A percentile compares a stretch with the other conserved stretches of the same genome.
These are phyloP conservation scores for Leuciscus idus DNA, from an alignment of 2,113 vertebrate genomes.

Conservation along the genomic window DNA sequence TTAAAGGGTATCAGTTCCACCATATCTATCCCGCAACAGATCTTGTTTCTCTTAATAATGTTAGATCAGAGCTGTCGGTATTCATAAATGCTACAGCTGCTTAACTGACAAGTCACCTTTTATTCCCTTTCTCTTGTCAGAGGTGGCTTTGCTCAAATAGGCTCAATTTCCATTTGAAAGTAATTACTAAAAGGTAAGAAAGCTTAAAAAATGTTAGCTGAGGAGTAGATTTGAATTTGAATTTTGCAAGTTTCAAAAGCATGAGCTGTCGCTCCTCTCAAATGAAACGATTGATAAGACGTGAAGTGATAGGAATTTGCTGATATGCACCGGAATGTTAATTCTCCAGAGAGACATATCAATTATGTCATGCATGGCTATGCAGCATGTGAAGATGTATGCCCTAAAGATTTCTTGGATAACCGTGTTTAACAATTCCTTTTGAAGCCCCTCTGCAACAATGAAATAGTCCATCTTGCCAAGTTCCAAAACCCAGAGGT, in stretches of 20 bases:
- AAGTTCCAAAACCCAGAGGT: conserved; percentile 55
- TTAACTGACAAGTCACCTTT: conserved; percentile 58
- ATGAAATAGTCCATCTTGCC: conserved; percentile 39
- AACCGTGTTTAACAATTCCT: conserved; percentile 61
- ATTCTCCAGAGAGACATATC: neutral
- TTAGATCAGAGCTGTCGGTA: conserved; percentile 56
- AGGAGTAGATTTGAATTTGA: conserved; percentile 44
- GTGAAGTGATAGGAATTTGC: conserved; percentile 31
- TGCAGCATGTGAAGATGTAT: conserved; percentile 40
- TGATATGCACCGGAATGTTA: neutral
- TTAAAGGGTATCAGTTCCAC: conserved; percentile 40
- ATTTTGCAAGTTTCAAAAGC: neutral
- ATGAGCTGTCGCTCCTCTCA: neutral
- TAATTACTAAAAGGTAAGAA: conserved; percentile 40
- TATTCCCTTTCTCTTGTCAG: conserved; percentile 31
- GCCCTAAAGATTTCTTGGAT: conserved; percentile 47
- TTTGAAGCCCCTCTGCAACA: conserved; percentile 60
- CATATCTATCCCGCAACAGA: conserved; percentile 5
- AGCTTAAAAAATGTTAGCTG: conserved; percentile 44
- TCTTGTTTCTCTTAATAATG: conserved; percentile 46
- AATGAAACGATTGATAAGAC: conserved; percentile 47
- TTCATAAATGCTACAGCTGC: conserved; percentile 44
- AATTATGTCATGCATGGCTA: conserved; percentile 42
- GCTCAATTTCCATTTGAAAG: conserved; percentile 63
- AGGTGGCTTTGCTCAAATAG: conserved; percentile 26